These are phyloP conservation scores for Apteryx owenii DNA, from an alignment of 2,113 vertebrate species.

Conservation along the genomic window DNA sequence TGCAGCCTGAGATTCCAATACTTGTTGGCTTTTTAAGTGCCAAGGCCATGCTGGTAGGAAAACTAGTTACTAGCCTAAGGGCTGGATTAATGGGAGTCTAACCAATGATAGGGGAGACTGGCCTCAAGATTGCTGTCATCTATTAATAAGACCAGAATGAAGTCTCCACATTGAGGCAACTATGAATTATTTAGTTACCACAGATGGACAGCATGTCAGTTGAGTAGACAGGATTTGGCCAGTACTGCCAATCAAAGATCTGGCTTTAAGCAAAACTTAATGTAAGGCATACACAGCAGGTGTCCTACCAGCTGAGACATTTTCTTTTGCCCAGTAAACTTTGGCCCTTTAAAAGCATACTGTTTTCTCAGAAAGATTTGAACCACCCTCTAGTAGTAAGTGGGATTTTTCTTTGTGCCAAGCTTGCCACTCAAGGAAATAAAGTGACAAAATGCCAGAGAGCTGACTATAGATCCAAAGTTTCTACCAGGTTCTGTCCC, in stretches of 20 bases:
- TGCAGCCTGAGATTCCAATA: background rate
- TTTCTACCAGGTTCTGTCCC: background rate
- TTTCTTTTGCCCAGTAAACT: background rate
- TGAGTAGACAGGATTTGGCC: background rate
- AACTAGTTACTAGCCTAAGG: background rate
- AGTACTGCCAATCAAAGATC: background rate
- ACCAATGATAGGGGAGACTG: background rate
- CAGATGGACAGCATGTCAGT: background rate
- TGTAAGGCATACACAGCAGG: background rate
- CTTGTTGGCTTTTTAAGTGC: background rate
- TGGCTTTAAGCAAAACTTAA: background rate
- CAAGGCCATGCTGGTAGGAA: background rate
- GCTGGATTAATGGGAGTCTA: background rate
- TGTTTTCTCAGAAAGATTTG: background rate
- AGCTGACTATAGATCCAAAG: background rate
- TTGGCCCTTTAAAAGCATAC: background rate
- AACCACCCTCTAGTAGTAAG: background rate
- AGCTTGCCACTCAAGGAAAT: background rate
- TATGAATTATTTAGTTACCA: conserved; percentile 15
- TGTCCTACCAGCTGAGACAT: background rate
- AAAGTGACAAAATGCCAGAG: background rate
- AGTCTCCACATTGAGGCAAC: background rate
- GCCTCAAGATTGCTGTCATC: background rate
- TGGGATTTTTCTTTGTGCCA: background rate
- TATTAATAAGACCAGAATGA: background rate